A percentile compares a stretch with the other conserved stretches of the same genome.
Evolutionary conservation across 2,888 invertebrate species (phyloP).

Genomic region (Parnassius orleans): DNA sequence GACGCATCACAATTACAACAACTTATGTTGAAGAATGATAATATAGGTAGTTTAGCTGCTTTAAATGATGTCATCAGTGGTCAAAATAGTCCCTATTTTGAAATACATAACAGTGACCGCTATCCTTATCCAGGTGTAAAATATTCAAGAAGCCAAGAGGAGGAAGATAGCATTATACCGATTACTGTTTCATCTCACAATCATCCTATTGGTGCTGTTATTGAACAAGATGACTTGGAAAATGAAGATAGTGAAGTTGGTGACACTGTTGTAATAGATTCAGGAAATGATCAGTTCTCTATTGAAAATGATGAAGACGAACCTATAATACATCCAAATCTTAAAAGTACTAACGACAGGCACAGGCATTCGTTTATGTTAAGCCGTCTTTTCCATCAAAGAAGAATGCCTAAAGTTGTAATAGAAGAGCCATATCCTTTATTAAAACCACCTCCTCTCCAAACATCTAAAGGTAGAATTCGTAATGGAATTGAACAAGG

Average conservation of each 20-base stretch:
- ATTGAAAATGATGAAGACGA: slow-evolving; percentile 49
- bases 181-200: slow-evolving; percentile 66
- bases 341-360: slow-evolving; percentile 48
- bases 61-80: slow-evolving; percentile 51
- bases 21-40: slow-evolving; percentile 61
- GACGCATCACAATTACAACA: slow-evolving; percentile 66
- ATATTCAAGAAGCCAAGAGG: slow-evolving; percentile 75
- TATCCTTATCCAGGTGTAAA: slow-evolving; percentile 69
- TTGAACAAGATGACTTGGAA: slow-evolving; percentile 63
- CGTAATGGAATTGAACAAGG: slow-evolving; percentile 52
- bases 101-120: slow-evolving; percentile 57
- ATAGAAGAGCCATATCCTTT: slow-evolving; percentile 67
- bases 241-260: slow-evolving; percentile 51
- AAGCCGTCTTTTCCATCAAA: slow-evolving; percentile 51
- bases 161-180: slow-evolving; percentile 65
- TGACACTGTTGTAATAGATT: slow-evolving; percentile 50
- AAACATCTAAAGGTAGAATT: slow-evolving; percentile 43
- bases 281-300: slow-evolving; percentile 47
- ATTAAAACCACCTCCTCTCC: slow-evolving; percentile 68
- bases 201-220: slow-evolving; percentile 74
- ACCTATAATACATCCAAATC: slow-evolving; percentile 48
- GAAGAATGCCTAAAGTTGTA: slow-evolving; percentile 60
- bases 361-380: slow-evolving; percentile 49
- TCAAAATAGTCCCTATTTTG: slow-evolving; percentile 58
- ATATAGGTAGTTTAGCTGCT: slow-evolving; percentile 44